phyloP scores from a whole-genome alignment of 2,888 invertebrate genomes.

The Eubasilissa splendida region DNA sequence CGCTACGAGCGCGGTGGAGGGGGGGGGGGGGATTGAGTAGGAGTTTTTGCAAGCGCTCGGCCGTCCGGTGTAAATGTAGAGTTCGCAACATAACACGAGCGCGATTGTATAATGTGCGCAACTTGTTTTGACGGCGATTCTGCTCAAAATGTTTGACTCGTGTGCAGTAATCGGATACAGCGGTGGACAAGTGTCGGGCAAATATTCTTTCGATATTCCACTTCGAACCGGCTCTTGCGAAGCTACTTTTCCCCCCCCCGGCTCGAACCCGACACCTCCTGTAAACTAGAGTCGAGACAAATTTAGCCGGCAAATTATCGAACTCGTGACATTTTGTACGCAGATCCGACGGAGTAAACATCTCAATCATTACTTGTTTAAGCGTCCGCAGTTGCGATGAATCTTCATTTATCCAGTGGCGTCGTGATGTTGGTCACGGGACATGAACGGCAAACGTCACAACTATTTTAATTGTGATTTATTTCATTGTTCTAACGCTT shows the following conservation, averaged over 20 bases:
- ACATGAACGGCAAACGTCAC: too few species aligned
- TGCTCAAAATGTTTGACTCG: neutral
- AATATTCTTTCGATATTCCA: neutral
- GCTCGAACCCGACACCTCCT: conserved; percentile 1
- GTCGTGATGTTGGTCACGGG: too few species aligned
- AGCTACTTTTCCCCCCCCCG: neutral
- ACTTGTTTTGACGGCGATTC: conserved; percentile 12
- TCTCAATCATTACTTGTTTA: neutral
- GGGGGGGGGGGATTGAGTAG: too few species aligned
- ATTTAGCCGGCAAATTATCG: neutral
- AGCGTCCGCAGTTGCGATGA: too few species aligned
- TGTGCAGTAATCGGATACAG: neutral
- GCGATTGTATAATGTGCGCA: neutral
- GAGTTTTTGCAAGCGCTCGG: too few species aligned
- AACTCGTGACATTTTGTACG: conserved; percentile 1
- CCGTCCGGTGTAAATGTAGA: too few species aligned
- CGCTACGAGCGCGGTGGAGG: too few species aligned
- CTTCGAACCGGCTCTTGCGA: neutral
- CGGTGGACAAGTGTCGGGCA: neutral
- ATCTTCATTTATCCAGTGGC: too few species aligned
- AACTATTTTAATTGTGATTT: too few species aligned
- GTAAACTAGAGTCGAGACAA: neutral
- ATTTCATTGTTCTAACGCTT: too few species aligned
- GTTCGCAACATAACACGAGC: too few species aligned
- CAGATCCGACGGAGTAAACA: conserved; percentile 8